These are phyloP conservation scores for Paralichthys olivaceus DNA, from an alignment of 2,113 vertebrate genomes.

Conservation along the genomic window DNA sequence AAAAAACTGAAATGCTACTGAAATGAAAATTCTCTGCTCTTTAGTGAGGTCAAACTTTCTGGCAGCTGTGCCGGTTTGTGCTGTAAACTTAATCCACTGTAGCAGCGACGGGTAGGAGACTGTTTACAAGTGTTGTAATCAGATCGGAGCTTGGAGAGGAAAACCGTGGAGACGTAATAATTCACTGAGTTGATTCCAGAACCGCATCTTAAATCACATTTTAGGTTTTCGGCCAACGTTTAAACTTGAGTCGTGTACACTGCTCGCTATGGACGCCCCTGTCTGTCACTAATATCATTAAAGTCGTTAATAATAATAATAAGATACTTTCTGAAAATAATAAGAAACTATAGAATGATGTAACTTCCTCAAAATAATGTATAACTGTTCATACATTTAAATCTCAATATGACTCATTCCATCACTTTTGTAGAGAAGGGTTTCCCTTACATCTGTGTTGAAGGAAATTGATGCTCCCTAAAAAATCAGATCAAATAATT, in stretches of 20 bases:
- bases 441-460: too few species aligned
- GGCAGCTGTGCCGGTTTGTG: background rate
- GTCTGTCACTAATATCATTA: background rate
- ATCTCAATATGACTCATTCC: too few species aligned
- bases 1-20: background rate
- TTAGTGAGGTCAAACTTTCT: constrained; percentile 6
- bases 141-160: constrained; percentile 18
- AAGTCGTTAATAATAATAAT: too few species aligned
- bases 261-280: background rate
- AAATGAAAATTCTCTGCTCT: constrained; percentile 5
- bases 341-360: background rate
- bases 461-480: too few species aligned
- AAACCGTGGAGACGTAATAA: constrained; percentile 12
- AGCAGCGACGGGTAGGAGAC: background rate
- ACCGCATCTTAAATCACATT: background rate
- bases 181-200: background rate
- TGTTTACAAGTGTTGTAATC: constrained; percentile 31
- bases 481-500: too few species aligned
- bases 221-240: background rate
- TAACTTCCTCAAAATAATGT: background rate
- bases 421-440: too few species aligned
- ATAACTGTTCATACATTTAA: too few species aligned
- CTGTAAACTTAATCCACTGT: constrained; percentile 18
- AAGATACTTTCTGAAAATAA: background rate
- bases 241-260: background rate